These are phyloP conservation scores for Aspidapion aeneum DNA, from an alignment of 2,888 invertebrate species.

Conservation along the genomic window DNA sequence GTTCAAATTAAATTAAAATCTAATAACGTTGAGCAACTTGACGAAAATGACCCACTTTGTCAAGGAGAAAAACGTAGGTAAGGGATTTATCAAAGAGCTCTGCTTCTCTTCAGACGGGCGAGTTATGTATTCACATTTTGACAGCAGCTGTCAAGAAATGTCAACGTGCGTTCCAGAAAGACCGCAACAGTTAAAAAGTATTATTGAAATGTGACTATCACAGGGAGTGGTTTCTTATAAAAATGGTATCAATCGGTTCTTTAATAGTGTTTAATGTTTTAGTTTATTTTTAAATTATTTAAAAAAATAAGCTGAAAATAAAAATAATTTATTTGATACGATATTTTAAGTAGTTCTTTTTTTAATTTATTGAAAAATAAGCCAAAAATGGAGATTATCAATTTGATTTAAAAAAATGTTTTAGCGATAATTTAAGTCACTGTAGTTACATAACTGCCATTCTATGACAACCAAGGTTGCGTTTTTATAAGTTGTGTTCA, in stretches of 20 bases:
- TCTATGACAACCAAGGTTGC: no score
- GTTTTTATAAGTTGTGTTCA: slow-evolving; percentile 92
- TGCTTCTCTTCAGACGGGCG: slow-evolving; percentile 90
- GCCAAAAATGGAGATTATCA: background rate
- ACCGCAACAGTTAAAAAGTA: slow-evolving; percentile 56
- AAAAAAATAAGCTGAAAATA: no score
- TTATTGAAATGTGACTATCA: slow-evolving; percentile 70
- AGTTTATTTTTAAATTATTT: no score
- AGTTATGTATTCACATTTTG: slow-evolving; percentile 84
- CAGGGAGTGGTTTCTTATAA: slow-evolving; percentile 84
- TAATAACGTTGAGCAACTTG: slow-evolving; percentile 67
- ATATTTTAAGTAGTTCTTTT: no score
- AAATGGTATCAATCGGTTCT: slow-evolving; percentile 75
- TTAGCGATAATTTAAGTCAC: no score
- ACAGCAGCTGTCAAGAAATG: slow-evolving; percentile 73
- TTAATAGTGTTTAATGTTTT: no score
- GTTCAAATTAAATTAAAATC: no score
- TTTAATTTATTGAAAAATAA: no score
- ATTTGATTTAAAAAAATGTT: background rate
- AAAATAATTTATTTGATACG: no score
- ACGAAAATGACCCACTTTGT: slow-evolving; percentile 78
- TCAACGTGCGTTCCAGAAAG: slow-evolving; percentile 60
- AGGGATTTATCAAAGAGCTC: slow-evolving; percentile 90
- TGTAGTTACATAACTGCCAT: no score
- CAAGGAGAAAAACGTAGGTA: slow-evolving; percentile 84